Conservation (phyloP, 2,113 vertebrate genomes). For the Heptranchias perlo region DNA sequence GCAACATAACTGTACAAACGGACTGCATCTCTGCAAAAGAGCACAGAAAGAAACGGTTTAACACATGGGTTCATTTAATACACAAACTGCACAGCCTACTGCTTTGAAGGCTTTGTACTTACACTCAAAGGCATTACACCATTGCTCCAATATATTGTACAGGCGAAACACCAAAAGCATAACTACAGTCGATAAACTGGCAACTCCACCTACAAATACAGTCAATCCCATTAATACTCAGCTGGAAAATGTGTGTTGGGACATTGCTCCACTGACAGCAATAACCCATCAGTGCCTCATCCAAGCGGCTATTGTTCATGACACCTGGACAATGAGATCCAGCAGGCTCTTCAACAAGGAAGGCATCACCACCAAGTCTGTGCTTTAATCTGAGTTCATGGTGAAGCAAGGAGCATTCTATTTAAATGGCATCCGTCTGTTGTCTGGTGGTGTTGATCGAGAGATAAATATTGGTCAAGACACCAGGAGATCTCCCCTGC, state of each 20-base stretch:
- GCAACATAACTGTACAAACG: constrained; percentile 53
- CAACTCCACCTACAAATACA: not conserved
- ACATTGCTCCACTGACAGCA: too few species aligned
- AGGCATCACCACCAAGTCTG: too few species aligned
- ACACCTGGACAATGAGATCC: not conserved
- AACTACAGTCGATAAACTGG: not conserved
- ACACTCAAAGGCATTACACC: not conserved
- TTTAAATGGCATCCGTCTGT: not conserved
- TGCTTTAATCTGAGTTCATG: not conserved
- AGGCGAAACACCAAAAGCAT: not conserved
- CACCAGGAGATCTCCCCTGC: too few species aligned
- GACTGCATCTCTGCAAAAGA: constrained; percentile 51
- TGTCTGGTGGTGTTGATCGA: not conserved
- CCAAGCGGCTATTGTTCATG: not conserved
- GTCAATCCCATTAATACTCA: not conserved
- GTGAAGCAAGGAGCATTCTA: not conserved
- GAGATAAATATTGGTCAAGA: not conserved
- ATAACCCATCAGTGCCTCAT: not conserved
- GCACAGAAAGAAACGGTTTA: not conserved
- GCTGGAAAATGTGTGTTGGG: not conserved
- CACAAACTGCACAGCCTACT: not conserved
- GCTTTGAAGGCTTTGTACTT: not conserved
- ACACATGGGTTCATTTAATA: too few species aligned
- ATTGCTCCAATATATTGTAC: not conserved
- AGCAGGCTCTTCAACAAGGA: not conserved